Percentiles rank a stretch among this genome's conserved stretches.
Conservation (phyloP, 2,888 invertebrate species). For the Chorisops tibialis region DNA sequence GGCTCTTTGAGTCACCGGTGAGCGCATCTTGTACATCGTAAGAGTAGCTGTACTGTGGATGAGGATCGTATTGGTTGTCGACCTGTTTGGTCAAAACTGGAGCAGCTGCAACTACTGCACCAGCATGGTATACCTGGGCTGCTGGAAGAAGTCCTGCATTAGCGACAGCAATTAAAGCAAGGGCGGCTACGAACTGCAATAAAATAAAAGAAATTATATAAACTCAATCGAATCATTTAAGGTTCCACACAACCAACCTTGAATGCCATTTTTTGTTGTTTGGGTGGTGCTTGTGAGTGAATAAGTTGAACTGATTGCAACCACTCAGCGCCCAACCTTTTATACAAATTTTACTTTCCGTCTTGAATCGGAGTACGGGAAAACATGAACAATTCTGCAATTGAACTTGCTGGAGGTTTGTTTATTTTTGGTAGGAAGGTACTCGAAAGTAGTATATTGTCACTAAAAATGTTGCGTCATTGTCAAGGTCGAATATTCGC, state of each 20-base stretch:
- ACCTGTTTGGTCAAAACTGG: slow-evolving; percentile 42
- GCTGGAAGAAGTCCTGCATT: slow-evolving; percentile 43
- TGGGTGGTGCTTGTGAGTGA: slow-evolving; percentile 33
- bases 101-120: slow-evolving; percentile 25
- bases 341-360: slow-evolving; percentile 10
- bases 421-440: neutral
- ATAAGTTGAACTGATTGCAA: slow-evolving; percentile 22
- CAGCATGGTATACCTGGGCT: slow-evolving; percentile 37
- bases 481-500: slow-evolving; percentile 19
- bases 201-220: slow-evolving; percentile 2
- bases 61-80: slow-evolving; percentile 44
- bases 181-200: slow-evolving; percentile 40
- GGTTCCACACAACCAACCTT: slow-evolving; percentile 37
- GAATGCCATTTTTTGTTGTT: slow-evolving; percentile 40
- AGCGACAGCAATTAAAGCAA: slow-evolving; percentile 41
- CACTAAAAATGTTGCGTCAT: slow-evolving; percentile 19
- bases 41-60: slow-evolving; percentile 46
- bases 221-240: neutral
- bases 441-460: slow-evolving; percentile 5
- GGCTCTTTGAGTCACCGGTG: slow-evolving; percentile 48
- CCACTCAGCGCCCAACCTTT: neutral
- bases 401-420: too few relatives aligned
- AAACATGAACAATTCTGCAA: slow-evolving; percentile 8
- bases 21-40: slow-evolving; percentile 46
- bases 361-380: neutral